A percentile compares a stretch with the other conserved stretches of the same genome.
Conservation (phyloP, 2,797 vertebrate genomes). For the Eupleurogrammus muticus region DNA sequence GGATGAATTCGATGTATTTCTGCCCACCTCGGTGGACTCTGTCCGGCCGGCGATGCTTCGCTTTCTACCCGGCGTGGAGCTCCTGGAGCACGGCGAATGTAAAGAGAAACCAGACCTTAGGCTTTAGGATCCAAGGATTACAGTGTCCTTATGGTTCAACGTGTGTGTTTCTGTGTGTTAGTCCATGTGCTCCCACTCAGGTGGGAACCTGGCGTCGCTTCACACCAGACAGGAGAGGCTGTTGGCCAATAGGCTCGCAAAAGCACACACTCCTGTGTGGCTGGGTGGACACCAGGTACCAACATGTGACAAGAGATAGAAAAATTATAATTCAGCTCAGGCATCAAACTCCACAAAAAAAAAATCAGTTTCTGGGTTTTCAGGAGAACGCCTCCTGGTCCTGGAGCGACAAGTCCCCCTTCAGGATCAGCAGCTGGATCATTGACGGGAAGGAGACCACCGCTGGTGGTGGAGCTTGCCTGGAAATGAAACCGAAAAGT, state of each 20-base stretch:
- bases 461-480: slow-evolving; percentile 2
- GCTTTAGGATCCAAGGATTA: rapidly evolving
- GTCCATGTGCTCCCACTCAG: slow-evolving; percentile 19
- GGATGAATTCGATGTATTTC: rapidly evolving
- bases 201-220: slow-evolving; percentile 14
- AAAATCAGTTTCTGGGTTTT: not conserved
- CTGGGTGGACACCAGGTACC: not conserved
- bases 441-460: not conserved
- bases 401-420: slow-evolving; percentile 8
- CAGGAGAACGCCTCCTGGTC: slow-evolving; percentile 20
- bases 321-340: too few relatives aligned
- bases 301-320: too few relatives aligned
- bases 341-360: too few relatives aligned
- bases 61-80: slow-evolving; percentile 45
- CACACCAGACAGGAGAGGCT: slow-evolving; percentile 18
- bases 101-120: not conserved
- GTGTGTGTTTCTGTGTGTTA: slow-evolving; percentile 25
- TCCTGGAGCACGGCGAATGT: slow-evolving; percentile 28
- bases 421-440: not conserved
- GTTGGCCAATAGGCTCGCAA: not conserved
- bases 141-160: not conserved
- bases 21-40: slow-evolving; percentile 28
- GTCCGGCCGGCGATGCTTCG: slow-evolving; percentile 7
- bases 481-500: slow-evolving; percentile 28
- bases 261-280: slow-evolving; percentile 25